A percentile compares a stretch with the other conserved stretches of the same genome.
Evolutionary conservation across 2,888 invertebrate species (phyloP).

Genomic region (Nomada ruficornis): DNA sequence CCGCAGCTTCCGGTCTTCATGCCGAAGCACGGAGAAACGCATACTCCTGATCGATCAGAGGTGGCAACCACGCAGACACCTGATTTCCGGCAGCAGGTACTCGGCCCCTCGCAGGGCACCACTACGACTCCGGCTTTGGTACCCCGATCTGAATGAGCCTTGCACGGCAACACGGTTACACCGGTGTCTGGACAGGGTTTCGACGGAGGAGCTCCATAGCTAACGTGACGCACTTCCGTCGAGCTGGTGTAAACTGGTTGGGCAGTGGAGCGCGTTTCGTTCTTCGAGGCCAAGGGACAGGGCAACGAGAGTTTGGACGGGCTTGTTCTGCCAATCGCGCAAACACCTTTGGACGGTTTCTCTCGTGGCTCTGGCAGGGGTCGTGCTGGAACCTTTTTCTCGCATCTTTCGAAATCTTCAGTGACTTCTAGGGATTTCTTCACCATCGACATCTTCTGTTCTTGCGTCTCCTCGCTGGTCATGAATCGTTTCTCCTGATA

Average conservation of each 20-base stretch:
- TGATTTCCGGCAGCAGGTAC: slow-evolving; percentile 67
- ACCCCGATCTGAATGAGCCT: slow-evolving; percentile 77
- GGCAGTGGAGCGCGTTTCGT: background rate
- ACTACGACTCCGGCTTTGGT: slow-evolving; percentile 80
- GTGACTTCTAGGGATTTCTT: slow-evolving; percentile 70
- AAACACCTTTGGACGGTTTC: slow-evolving; percentile 57
- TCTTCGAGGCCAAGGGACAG: slow-evolving; percentile 71
- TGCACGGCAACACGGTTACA: slow-evolving; percentile 79
- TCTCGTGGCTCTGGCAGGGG: slow-evolving; percentile 29
- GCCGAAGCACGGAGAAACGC: slow-evolving; percentile 79
- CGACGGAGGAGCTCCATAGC: slow-evolving; percentile 76
- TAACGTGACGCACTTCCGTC: slow-evolving; percentile 75
- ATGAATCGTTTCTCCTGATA: slow-evolving; percentile 65
- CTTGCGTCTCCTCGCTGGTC: slow-evolving; percentile 72
- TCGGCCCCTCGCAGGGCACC: slow-evolving; percentile 77
- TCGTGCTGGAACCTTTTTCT: slow-evolving; percentile 51
- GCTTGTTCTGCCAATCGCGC: slow-evolving; percentile 75
- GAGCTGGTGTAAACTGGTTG: slow-evolving; percentile 70
- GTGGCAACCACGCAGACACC: slow-evolving; percentile 80
- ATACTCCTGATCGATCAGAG: slow-evolving; percentile 78
- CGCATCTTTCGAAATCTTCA: slow-evolving; percentile 74
- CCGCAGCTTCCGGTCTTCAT: slow-evolving; percentile 73
- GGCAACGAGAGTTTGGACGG: slow-evolving; percentile 69
- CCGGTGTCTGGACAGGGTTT: slow-evolving; percentile 78
- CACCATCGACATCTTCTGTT: slow-evolving; percentile 67